A percentile compares a stretch with the other conserved stretches of the same genome.
Conservation (phyloP, 2,113 vertebrate genomes). For the Etheostoma cragini region DNA sequence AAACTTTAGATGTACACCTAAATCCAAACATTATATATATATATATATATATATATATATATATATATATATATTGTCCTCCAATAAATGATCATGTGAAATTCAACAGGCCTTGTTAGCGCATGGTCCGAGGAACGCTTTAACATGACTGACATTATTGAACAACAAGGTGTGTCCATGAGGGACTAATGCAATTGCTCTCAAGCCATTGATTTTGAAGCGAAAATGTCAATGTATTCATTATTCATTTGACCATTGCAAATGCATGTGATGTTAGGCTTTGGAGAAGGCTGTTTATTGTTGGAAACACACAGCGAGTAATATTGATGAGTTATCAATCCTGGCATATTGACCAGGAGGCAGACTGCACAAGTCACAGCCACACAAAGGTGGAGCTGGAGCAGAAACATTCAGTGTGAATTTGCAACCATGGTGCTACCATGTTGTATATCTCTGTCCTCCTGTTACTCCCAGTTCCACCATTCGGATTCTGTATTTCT, state of each 20-base stretch:
- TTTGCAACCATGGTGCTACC: background rate
- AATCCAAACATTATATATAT: constrained; percentile 1
- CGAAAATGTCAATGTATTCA: constrained; percentile 84
- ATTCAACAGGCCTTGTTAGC: constrained; percentile 66
- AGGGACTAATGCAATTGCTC: constrained; percentile 68
- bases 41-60: too few relatives aligned
- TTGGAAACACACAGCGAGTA: constrained; percentile 46
- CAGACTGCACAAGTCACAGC: constrained; percentile 1
- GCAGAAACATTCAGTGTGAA: background rate
- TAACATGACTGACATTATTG: constrained; percentile 75
- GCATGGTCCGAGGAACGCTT: constrained; percentile 46
- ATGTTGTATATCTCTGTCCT: background rate
- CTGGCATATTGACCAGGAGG: constrained; percentile 48
- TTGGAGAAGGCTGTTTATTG: constrained; percentile 49
- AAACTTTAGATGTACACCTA: constrained; percentile 17
- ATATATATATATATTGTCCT: constrained; percentile 5
- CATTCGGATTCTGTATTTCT: background rate
- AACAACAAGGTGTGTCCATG: constrained; percentile 69
- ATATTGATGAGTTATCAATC: constrained; percentile 71
- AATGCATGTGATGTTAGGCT: constrained; percentile 62
- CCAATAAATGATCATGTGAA: constrained; percentile 53
- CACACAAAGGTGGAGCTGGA: constrained; percentile 32
- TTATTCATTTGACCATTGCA: constrained; percentile 70
- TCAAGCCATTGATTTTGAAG: constrained; percentile 76
- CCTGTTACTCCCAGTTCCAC: background rate